These are phyloP conservation scores for Saccostrea cuccullata DNA, from an alignment of 1,140 invertebrate species.

Conservation along the genomic window DNA sequence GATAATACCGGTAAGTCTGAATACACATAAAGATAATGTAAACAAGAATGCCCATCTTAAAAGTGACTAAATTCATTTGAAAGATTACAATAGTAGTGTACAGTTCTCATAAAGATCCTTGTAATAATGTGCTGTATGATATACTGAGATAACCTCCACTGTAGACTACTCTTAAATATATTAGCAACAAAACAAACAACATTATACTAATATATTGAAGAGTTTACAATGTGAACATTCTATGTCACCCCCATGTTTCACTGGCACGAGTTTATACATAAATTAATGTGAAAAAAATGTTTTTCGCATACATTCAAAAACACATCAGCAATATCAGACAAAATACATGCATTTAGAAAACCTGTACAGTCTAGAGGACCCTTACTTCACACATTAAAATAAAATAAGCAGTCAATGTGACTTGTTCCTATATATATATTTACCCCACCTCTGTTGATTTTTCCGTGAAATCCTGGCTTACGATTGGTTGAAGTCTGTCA, in stretches of 20 bases:
- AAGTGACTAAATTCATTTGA: neutral
- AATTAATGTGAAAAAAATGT: neutral
- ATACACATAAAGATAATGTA: neutral
- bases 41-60: slow-evolving; percentile 9
- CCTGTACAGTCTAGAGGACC: neutral
- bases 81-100: too few species aligned
- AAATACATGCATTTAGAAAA: neutral
- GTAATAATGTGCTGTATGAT: too few species aligned
- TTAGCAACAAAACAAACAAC: slow-evolving; percentile 22
- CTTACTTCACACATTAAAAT: too few species aligned
- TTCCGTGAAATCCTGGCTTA: too few species aligned
- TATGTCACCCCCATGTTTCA: neutral
- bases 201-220: slow-evolving; percentile 9
- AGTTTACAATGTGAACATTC: neutral
- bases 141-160: neutral
- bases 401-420: too few species aligned
- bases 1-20: neutral
- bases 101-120: too few species aligned
- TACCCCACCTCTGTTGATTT: too few species aligned
- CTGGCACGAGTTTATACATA: neutral
- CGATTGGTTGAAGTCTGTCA: too few species aligned
- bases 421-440: too few species aligned
- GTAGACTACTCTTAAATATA: neutral
- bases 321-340: neutral
- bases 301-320: neutral